phyloP scores from a whole-genome alignment of 2,888 invertebrate genomes.

The Creontiades dilutus region DNA sequence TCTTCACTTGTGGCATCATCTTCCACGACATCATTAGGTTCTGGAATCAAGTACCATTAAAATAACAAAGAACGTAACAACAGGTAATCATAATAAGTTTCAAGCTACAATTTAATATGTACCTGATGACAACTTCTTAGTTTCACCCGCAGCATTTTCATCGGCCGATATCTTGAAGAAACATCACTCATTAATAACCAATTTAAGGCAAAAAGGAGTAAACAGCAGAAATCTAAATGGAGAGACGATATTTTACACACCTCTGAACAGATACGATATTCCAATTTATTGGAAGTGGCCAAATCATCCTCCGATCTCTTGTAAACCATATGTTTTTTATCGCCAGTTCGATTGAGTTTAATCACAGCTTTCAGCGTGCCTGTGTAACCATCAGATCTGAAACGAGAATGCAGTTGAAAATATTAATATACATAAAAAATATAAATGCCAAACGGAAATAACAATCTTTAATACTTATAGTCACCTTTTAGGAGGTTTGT shows the following conservation, averaged over 20 bases:
- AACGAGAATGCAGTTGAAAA: background rate
- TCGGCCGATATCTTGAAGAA: slow-evolving; percentile 10
- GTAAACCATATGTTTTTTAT: slow-evolving; percentile 80
- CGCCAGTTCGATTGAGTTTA: slow-evolving; percentile 82
- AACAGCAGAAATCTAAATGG: background rate
- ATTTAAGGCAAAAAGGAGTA: background rate
- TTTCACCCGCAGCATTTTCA: background rate
- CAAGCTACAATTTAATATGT: background rate
- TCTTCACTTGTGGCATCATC: slow-evolving; percentile 46
- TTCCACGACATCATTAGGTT: slow-evolving; percentile 37
- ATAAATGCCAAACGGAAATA: background rate
- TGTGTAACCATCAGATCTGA: slow-evolving; percentile 82
- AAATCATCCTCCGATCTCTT: slow-evolving; percentile 78
- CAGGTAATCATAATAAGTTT: background rate
- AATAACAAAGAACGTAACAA: background rate
- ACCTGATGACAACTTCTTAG: slow-evolving; percentile 11
- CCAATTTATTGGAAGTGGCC: slow-evolving; percentile 74
- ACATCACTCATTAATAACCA: slow-evolving; percentile 14
- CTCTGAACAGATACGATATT: slow-evolving; percentile 76
- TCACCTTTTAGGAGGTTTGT: slow-evolving; percentile 71
- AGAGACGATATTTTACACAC: slow-evolving; percentile 60
- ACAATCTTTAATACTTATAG: background rate
- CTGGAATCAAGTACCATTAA: slow-evolving; percentile 12
- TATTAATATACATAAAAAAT: background rate
- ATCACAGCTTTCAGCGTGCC: slow-evolving; percentile 92